Evolutionary conservation across 1,140 invertebrate species (phyloP), one percentile per base, ranked within the genome.

Genomic region (Spodoptera frugiperda): DNA sequence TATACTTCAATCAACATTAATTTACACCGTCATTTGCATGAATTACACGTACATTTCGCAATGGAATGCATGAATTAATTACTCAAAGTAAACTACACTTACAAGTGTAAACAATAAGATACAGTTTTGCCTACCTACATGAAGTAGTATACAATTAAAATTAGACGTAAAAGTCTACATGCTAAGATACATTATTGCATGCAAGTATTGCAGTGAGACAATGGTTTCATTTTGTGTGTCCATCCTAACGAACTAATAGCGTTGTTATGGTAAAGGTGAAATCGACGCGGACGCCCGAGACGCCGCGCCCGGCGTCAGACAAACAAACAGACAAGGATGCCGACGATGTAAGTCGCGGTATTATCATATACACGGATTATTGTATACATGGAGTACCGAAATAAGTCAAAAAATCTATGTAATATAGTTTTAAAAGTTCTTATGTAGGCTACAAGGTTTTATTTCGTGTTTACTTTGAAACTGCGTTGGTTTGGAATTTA

Each of bases 211-310:
- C 33, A 63, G 59, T 44, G 44, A 63, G 59, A 44, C 59, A 57
- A 10, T 9, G 2, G 2, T 9, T 4, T 59, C 1, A 39, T 15
- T 5, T 12, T 61, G 15, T 44, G 59, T 63, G 19, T 4, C 17
- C 63, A 49, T 46, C 63, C 67, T 78, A 67, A 78, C 70, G 15
- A n/a, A 63, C 30, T 54, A 61, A 19, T 70, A 57, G n/a, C 59
- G 53, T 61, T 63, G 61, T 55, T 84, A 70, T 78, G 82, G 82
- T 80, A 73, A 85, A 93, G 91, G 90, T 89, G 82, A 93, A 93
- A 81, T 75, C 83, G 72, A 87, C 89, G 2, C 87, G 90, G 4
- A 93, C 90, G 11, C 91, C 91, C 19, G 91, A 93, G 86, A 93
- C 91, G 10, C 91, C 91, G 30, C 88, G 90, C 5, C 91, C 91